Percentiles rank a stretch among this genome's conserved stretches.
These are phyloP conservation scores for Tenthredo distinguenda DNA, from an alignment of 2,888 invertebrate genomes.

Conservation along the genomic window DNA sequence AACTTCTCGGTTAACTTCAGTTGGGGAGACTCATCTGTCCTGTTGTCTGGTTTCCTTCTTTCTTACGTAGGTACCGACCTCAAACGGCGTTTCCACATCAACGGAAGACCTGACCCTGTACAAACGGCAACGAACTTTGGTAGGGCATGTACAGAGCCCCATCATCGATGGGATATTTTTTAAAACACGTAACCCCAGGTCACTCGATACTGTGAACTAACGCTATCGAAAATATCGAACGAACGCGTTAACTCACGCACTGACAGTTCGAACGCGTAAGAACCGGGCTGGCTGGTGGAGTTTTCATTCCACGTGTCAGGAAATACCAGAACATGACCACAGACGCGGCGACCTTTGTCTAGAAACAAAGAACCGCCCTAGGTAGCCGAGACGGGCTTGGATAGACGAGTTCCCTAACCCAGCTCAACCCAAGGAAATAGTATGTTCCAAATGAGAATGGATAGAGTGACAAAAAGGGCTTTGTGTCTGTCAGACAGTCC, in stretches of 20 bases:
- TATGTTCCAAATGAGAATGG: slow-evolving; percentile 48
- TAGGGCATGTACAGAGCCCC: neutral
- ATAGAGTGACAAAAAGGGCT: slow-evolving; percentile 51
- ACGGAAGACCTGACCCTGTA: slow-evolving; percentile 45
- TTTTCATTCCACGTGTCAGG: slow-evolving; percentile 51
- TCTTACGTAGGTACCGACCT: neutral
- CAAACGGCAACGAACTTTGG: slow-evolving; percentile 25
- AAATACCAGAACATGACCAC: slow-evolving; percentile 52
- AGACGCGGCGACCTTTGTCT: slow-evolving; percentile 52
- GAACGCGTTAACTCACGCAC: slow-evolving; percentile 10
- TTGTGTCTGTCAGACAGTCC: slow-evolving; percentile 46
- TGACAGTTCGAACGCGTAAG: slow-evolving; percentile 19
- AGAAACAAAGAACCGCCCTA: slow-evolving; percentile 40
- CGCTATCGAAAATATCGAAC: neutral
- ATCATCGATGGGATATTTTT: neutral
- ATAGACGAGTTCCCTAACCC: slow-evolving; percentile 35
- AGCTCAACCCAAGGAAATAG: slow-evolving; percentile 43
- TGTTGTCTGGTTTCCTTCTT: slow-evolving; percentile 36
- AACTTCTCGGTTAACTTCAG: slow-evolving; percentile 13
- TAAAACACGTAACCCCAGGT: neutral
- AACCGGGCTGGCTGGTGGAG: neutral
- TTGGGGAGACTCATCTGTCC: slow-evolving; percentile 17
- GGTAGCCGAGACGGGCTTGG: slow-evolving; percentile 17
- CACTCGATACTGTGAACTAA: slow-evolving; percentile 11
- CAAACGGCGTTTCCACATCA: slow-evolving; percentile 13